These are phyloP conservation scores for Diadromus collaris DNA, from an alignment of 2,888 invertebrate species.

Conservation along the genomic window DNA sequence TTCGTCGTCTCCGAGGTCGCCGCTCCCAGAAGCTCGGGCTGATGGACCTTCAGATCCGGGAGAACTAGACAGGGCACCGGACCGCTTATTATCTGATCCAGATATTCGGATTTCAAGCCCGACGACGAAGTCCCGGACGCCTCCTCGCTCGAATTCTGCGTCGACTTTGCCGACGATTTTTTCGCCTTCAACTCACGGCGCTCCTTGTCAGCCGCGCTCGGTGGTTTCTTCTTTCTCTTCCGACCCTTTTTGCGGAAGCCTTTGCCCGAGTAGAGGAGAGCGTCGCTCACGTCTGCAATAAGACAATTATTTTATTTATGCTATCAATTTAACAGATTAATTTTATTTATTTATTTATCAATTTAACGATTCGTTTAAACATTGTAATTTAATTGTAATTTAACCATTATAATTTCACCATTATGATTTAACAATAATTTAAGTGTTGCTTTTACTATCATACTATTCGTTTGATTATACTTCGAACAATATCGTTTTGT, in stretches of 20 bases:
- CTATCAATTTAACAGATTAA: no score
- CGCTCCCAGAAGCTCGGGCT: slow-evolving; percentile 50
- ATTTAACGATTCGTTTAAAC: no score
- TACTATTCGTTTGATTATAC: no score
- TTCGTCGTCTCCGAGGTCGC: slow-evolving; percentile 57
- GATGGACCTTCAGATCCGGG: slow-evolving; percentile 61
- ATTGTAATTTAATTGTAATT: no score
- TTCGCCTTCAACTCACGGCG: slow-evolving; percentile 69
- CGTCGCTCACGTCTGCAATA: slow-evolving; percentile 81
- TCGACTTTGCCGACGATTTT: slow-evolving; percentile 60
- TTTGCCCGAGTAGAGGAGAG: slow-evolving; percentile 81
- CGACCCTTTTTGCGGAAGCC: slow-evolving; percentile 80
- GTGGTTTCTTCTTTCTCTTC: slow-evolving; percentile 76
- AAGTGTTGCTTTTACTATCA: no score
- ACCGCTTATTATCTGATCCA: slow-evolving; percentile 61
- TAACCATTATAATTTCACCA: no score
- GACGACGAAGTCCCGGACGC: slow-evolving; percentile 38
- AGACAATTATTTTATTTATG: slow-evolving; percentile 19
- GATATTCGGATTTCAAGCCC: slow-evolving; percentile 55
- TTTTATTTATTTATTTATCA: background rate
- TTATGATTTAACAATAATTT: no score
- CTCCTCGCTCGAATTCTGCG: slow-evolving; percentile 31
- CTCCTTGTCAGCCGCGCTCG: slow-evolving; percentile 64
- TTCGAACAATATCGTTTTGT: no score
- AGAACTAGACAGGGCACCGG: slow-evolving; percentile 64